These are phyloP conservation scores for Syrmaticus mikado DNA, from an alignment of 2,113 vertebrate genomes.

Conservation along the genomic window DNA sequence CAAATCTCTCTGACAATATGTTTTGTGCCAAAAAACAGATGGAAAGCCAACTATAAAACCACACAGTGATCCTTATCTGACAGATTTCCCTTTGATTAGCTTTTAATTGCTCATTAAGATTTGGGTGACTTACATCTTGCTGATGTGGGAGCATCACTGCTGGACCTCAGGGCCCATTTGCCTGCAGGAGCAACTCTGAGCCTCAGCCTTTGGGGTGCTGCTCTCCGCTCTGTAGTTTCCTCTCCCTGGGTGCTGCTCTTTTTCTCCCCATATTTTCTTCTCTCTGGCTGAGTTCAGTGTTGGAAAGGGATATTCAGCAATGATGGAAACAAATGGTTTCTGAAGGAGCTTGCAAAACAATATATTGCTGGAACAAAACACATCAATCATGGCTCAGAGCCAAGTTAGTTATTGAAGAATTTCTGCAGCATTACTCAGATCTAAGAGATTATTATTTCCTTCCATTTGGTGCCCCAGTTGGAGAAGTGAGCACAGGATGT, in stretches of 20 bases:
- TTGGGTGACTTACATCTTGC: background rate
- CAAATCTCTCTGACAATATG: conserved; percentile 43
- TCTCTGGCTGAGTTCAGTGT: accelerated
- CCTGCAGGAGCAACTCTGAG: background rate
- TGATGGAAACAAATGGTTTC: background rate
- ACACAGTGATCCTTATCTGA: background rate
- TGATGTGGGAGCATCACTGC: background rate
- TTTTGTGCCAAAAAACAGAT: conserved; percentile 52
- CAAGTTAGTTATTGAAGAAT: background rate
- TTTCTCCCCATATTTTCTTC: background rate
- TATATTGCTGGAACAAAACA: background rate
- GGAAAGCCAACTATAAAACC: conserved; percentile 32
- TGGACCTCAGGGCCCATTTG: too few species aligned
- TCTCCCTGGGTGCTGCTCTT: background rate
- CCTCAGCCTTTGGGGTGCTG: background rate
- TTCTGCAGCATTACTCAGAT: background rate
- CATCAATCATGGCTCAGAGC: background rate
- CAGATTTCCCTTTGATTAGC: conserved; percentile 48
- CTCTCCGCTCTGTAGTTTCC: background rate
- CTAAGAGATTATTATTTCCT: background rate
- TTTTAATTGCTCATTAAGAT: conserved; percentile 51
- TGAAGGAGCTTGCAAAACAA: background rate
- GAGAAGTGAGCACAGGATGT: background rate
- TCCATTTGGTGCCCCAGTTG: background rate
- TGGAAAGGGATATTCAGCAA: background rate